phyloP scores from a whole-genome alignment of 2,888 invertebrate genomes.

The Leucozona laternaria region DNA sequence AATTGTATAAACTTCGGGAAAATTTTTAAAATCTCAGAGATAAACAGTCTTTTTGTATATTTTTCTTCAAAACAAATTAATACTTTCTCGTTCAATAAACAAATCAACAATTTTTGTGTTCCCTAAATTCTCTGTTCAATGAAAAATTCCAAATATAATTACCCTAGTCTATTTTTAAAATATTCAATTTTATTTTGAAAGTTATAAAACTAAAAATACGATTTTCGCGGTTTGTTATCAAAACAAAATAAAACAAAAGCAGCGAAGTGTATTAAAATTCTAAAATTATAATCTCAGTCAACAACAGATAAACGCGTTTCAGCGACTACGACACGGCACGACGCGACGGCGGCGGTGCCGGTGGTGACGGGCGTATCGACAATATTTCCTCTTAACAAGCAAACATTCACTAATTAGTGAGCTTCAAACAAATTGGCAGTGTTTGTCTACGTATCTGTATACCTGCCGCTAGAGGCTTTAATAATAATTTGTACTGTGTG shows the following conservation, averaged over 20 bases:
- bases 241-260: background rate
- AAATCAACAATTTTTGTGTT: background rate
- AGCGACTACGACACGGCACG: background rate
- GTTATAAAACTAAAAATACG: conserved; percentile 15
- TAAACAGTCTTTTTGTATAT: background rate
- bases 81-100: background rate
- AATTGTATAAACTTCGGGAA: background rate
- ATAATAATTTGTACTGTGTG: conserved; percentile 7
- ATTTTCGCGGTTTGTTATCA: background rate
- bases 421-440: conserved; percentile 36
- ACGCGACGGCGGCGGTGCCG: too few species aligned
- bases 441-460: conserved; percentile 1
- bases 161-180: conserved; percentile 3
- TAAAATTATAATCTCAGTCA: conserved; percentile 29
- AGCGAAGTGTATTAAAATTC: conserved; percentile 12
- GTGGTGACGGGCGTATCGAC: conserved; percentile 2
- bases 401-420: conserved; percentile 63
- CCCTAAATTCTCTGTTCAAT: background rate
- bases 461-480: conserved; percentile 20
- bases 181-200: background rate
- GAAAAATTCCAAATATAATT: conserved; percentile 4
- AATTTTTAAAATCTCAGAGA: background rate
- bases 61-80: conserved; percentile 2
- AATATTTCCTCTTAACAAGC: conserved; percentile 35
- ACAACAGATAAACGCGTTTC: background rate